Base-by-base conservation (phyloP, 2,888 invertebrate species). In the Scotopteryx bipunctaria region DNA sequence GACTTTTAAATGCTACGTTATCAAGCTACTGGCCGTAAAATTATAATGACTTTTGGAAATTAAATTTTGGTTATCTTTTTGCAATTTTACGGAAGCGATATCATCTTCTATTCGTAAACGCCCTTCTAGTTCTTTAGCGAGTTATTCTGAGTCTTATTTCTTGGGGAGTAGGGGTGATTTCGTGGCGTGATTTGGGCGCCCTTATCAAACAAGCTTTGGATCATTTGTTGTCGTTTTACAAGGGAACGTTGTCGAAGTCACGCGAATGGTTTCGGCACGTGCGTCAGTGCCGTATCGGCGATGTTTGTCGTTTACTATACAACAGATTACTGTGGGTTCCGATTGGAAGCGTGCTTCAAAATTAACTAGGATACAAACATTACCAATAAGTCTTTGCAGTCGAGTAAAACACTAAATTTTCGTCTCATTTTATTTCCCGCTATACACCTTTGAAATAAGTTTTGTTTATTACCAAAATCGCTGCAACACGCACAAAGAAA, bases 251-350 rank as follows among this genome's bases (percentile, higher is more conserved):
- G 72, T 63, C 69, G 69, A 35, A 72, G 76, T 80, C 78, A 79
- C 73, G 72, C 75, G 71, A 85, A 81, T 74, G 78, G 77, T 62
- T 67, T 62, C 58, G 84, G 74, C 87, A 86, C 87, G 87, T 87
- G 87, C 73, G 81, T 70, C 71, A 60, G 44, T 32, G 57, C 63
- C 65, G 64, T 69, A 69, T 67, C 73, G 66, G 76, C 71, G 71
- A 78, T 80, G 76, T 80, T 80, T 69, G 76, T 68, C 74, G 71
- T 81, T 81, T 80, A 78, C 80, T 71, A 76, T 73, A 67, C 67
- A 70, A 64, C 64, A 67, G 61, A 55, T 57, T 55, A 58, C 44
- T 59, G 68, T 60, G 60, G 31, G 58, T 61, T 37, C n/a, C n/a
- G 1, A 19, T 0, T 59, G 33, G 2, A 6, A 38, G 69, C 67